phyloP scores from a whole-genome alignment of 2,888 invertebrate genomes.

The Autographa pulchrina region DNA sequence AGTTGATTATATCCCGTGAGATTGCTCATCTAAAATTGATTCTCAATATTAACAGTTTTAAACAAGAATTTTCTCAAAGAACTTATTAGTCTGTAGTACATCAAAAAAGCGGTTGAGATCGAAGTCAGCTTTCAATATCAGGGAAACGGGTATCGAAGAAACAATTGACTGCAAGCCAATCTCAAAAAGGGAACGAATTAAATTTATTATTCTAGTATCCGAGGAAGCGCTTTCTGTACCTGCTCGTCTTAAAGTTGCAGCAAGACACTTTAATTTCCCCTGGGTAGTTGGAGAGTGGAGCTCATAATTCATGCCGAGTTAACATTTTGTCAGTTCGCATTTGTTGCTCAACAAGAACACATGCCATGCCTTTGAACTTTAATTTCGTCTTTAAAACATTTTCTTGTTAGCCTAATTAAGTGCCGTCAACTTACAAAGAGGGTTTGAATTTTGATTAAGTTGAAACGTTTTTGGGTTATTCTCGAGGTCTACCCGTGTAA shows the following conservation, averaged over 20 bases:
- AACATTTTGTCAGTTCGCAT: slow-evolving; percentile 88
- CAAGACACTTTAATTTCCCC: slow-evolving; percentile 89
- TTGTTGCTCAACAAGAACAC: slow-evolving; percentile 79
- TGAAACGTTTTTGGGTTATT: slow-evolving; percentile 51
- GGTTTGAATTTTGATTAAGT: slow-evolving; percentile 68
- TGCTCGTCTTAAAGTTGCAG: slow-evolving; percentile 86
- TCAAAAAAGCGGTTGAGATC: slow-evolving; percentile 30
- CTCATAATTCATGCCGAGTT: slow-evolving; percentile 88
- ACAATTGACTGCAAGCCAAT: slow-evolving; percentile 71
- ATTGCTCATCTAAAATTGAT: slow-evolving; percentile 5
- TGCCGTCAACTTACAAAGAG: slow-evolving; percentile 60
- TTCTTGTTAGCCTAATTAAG: slow-evolving; percentile 74
- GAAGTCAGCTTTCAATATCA: slow-evolving; percentile 35
- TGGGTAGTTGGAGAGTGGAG: slow-evolving; percentile 76
- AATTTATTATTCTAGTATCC: slow-evolving; percentile 78
- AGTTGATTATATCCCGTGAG: not conserved
- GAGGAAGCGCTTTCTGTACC: slow-evolving; percentile 76
- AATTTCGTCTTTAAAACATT: slow-evolving; percentile 70
- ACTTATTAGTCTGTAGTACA: slow-evolving; percentile 33
- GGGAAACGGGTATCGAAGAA: slow-evolving; percentile 43
- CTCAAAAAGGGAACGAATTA: slow-evolving; percentile 72
- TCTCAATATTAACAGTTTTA: slow-evolving; percentile 17
- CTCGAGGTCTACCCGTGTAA: slow-evolving; percentile 37
- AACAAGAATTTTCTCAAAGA: slow-evolving; percentile 18
- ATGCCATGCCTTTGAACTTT: slow-evolving; percentile 75